Conservation (phyloP, 2,888 invertebrate genomes). For the Empis livida region DNA sequence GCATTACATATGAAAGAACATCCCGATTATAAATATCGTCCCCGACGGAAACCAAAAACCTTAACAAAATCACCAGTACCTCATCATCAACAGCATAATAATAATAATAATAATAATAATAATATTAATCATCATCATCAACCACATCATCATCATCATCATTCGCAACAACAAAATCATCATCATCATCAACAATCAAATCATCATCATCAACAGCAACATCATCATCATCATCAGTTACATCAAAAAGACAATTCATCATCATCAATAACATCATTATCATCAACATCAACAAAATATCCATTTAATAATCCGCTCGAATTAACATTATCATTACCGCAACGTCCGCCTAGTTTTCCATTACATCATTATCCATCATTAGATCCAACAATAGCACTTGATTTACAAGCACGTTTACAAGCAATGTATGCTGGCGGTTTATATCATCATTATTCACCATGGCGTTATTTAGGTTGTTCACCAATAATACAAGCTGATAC, state of each 20-base stretch:
- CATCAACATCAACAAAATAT: constrained; percentile 10
- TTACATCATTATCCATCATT: constrained; percentile 29
- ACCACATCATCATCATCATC: constrained; percentile 5
- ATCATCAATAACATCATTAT: constrained; percentile 10
- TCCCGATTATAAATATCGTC: constrained; percentile 85
- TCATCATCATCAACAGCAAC: constrained; percentile 6
- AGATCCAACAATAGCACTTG: constrained; percentile 34
- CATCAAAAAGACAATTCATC: constrained; percentile 8
- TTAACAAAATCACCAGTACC: constrained; percentile 48
- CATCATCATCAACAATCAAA: constrained; percentile 5
- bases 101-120: constrained; percentile 9
- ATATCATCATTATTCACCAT: constrained; percentile 31
- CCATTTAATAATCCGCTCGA: constrained; percentile 31
- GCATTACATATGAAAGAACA: constrained; percentile 89
- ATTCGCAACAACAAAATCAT: constrained; percentile 9
- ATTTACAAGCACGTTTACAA: constrained; percentile 32
- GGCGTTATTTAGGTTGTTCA: constrained; percentile 32
- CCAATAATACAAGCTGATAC: constrained; percentile 32
- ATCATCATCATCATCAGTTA: constrained; percentile 10
- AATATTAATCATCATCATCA: constrained; percentile 6
- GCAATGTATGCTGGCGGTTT: constrained; percentile 34
- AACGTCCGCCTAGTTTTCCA: constrained; percentile 19
- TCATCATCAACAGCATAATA: constrained; percentile 15
- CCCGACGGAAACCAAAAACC: constrained; percentile 75
- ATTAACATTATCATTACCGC: constrained; percentile 26